Evolutionary conservation across 2,113 vertebrate species (phyloP).

Genomic region (Plecotus auritus): DNA sequence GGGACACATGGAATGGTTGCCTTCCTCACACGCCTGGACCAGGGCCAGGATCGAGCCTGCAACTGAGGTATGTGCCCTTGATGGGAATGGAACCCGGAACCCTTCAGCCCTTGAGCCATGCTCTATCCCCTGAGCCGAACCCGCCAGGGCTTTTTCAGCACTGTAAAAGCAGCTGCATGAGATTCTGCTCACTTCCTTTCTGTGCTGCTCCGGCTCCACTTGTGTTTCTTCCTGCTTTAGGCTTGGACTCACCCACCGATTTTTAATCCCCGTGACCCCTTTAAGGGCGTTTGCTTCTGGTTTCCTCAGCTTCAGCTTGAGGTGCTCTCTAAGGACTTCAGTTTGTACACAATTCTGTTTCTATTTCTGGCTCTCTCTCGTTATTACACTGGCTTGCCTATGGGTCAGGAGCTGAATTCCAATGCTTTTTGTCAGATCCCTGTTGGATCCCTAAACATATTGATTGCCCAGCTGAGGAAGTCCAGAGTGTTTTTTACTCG

Average conservation of each 20-base stretch:
- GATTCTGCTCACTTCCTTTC: not conserved
- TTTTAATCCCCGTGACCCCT: not conserved
- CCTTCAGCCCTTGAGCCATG: too few species aligned
- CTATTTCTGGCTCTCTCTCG: not conserved
- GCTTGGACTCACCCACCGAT: not conserved
- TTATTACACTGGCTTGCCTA: slow-evolving; percentile 1
- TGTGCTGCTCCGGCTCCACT: not conserved
- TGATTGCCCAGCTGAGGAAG: not conserved
- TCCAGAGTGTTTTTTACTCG: not conserved
- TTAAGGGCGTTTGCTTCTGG: slow-evolving; percentile 5
- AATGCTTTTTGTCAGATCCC: not conserved
- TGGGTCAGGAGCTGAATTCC: not conserved
- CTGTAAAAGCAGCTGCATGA: not conserved
- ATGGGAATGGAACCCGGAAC: too few species aligned
- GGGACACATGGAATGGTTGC: not conserved
- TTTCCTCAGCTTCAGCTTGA: not conserved
- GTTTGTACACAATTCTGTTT: not conserved
- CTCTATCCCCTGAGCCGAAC: too few species aligned
- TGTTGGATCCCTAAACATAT: not conserved
- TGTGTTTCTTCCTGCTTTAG: slow-evolving; percentile 5
- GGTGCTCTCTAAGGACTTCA: not conserved
- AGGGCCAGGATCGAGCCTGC: too few species aligned
- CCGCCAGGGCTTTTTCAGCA: not conserved
- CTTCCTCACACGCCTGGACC: too few species aligned
- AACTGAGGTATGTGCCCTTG: too few species aligned